These are phyloP conservation scores for Drosophila virilis DNA, from an alignment of 1,140 invertebrate genomes.

Conservation along the genomic window DNA sequence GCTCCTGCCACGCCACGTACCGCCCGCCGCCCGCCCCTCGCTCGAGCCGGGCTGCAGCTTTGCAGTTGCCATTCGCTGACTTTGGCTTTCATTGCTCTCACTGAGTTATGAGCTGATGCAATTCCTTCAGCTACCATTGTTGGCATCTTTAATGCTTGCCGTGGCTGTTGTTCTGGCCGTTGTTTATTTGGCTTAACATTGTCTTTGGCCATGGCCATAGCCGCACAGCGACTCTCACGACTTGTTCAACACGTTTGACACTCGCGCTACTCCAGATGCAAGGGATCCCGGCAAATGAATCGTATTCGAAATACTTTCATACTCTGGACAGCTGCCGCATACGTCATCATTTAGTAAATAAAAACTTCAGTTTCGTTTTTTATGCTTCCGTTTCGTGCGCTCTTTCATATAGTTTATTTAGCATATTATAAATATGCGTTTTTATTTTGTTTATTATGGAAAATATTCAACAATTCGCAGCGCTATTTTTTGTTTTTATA, in stretches of 20 bases:
- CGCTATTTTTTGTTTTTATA: neutral
- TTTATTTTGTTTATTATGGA: slow-evolving; percentile 17
- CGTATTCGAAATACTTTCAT: neutral
- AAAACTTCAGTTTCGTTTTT: neutral
- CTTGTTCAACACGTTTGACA: neutral
- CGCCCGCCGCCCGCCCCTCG: neutral
- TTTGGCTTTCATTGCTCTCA: slow-evolving; percentile 50
- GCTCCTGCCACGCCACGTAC: too few species aligned
- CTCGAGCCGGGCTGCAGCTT: neutral
- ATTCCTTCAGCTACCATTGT: slow-evolving; percentile 40
- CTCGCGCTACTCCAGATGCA: neutral
- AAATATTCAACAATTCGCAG: slow-evolving; percentile 8
- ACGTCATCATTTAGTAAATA: neutral
- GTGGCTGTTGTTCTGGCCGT: neutral
- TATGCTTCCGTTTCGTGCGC: neutral
- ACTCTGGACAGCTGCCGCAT: too few species aligned
- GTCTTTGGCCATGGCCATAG: slow-evolving; percentile 6
- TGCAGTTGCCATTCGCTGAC: slow-evolving; percentile 61
- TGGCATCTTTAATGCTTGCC: neutral
- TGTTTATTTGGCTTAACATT: slow-evolving; percentile 24
- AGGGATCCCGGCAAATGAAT: neutral
- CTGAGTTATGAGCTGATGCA: slow-evolving; percentile 75
- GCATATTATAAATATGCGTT: slow-evolving; percentile 11
- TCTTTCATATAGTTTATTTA: neutral
- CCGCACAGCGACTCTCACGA: slow-evolving; percentile 2